A percentile compares a stretch with the other conserved stretches of the same genome.
phyloP scores from a whole-genome alignment of 2,113 vertebrate species.

The Atlantisia rogersi region DNA sequence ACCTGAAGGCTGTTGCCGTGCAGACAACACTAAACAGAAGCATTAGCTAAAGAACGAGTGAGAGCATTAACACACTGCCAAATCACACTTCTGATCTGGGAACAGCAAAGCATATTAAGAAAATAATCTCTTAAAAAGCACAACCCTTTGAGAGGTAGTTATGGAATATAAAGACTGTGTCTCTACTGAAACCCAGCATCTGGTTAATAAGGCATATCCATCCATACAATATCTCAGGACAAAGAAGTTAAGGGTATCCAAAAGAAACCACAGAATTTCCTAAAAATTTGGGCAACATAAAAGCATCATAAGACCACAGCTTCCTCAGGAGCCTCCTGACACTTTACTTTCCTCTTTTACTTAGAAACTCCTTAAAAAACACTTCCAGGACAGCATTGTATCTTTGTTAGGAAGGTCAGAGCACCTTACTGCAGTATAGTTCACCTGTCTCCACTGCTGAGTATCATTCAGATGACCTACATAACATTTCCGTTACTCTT shows the following conservation, averaged over 20 bases:
- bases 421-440: background rate
- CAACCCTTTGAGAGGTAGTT: background rate
- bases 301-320: background rate
- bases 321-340: background rate
- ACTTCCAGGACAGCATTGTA: background rate
- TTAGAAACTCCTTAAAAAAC: background rate
- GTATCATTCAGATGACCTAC: background rate
- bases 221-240: background rate
- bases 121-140: background rate
- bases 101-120: background rate
- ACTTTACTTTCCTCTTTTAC: background rate
- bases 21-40: background rate
- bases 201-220: background rate
- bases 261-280: background rate
- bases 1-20: background rate
- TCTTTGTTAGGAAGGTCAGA: background rate
- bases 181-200: background rate
- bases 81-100: background rate
- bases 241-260: background rate
- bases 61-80: background rate
- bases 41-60: background rate
- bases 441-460: background rate
- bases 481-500: background rate
- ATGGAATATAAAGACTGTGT: background rate
- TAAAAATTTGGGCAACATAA: background rate